These are phyloP conservation scores for Oxytorus armatus DNA, from an alignment of 2,888 invertebrate species.

Conservation along the genomic window DNA sequence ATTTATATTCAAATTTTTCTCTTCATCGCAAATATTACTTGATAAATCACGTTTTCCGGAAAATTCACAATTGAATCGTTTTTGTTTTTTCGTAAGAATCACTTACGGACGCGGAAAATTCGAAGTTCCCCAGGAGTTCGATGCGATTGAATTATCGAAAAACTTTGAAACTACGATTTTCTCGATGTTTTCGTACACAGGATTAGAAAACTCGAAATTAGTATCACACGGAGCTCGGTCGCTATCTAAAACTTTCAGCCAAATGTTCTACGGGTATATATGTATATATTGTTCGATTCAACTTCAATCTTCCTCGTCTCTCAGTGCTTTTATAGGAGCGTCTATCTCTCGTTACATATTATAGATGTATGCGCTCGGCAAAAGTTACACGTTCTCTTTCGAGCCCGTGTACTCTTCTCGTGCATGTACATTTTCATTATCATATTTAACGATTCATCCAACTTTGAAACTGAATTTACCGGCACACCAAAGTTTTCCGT, in stretches of 20 bases:
- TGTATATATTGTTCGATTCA: slow-evolving; percentile 34
- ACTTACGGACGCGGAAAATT: no score
- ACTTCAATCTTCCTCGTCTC: slow-evolving; percentile 57
- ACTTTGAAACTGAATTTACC: slow-evolving; percentile 70
- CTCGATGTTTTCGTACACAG: no score
- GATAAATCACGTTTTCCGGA: no score
- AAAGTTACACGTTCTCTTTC: slow-evolving; percentile 51
- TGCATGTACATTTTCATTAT: slow-evolving; percentile 68
- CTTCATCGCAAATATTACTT: no score
- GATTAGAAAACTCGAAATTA: no score
- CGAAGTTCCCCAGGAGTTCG: no score
- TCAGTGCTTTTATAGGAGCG: not conserved
- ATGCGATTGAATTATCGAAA: no score
- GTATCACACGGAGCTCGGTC: slow-evolving; percentile 16
- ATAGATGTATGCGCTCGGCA: slow-evolving; percentile 13
- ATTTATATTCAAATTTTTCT: no score
- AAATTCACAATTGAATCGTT: no score
- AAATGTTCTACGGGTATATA: no score
- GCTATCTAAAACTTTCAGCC: slow-evolving; percentile 5
- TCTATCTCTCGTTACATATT: not conserved
- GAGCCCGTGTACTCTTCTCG: slow-evolving; percentile 37
- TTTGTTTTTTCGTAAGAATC: no score
- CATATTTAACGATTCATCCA: slow-evolving; percentile 71
- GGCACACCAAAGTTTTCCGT: slow-evolving; percentile 51
- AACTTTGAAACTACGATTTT: no score